Base-by-base conservation (phyloP, 2,113 vertebrate genomes). In the Hydrolagus affinis region DNA sequence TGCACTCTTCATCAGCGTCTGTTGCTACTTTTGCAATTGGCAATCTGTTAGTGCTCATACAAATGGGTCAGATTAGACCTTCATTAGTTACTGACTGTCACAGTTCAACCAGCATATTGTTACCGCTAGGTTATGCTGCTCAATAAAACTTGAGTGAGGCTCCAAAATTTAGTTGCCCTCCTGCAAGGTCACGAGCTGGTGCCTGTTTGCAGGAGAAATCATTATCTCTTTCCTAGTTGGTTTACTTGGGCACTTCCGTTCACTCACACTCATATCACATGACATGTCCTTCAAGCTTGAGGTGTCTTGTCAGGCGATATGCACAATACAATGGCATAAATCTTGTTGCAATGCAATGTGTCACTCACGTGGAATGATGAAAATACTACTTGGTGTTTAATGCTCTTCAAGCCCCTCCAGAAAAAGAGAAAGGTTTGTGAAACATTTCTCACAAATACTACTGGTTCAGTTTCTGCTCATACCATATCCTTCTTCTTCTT, bases 31-130 rank as follows among this genome's bases (percentile, higher is more conserved):
- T 77, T 11, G 11, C 23, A 59, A 23, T 59, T 60, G 56, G 59
- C 75, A 77, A 59, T 59, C 75, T 77, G 56, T 77, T 59, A 77
- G 30, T 77, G 75, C 56, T 14, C 56, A 57, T 77, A 19, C 59
- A 44, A 60, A 19, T 23, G 75, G 75, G 56, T 23, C 75, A 77
- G 59, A 59, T 77, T 60, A 60, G 23, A 59, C 14, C 56, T 59
- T 19, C 0, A 15, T 77, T 77, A 77, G n/a, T 77, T 59, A 77
- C 75, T 77, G 75, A 77, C 56, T 57, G 75, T 57, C 56, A 25
- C 75, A n/a, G 75, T 75, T 56, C 73, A 75, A 56, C 21, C 72
- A 74, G 30, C 19, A 9, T 77, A 77, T 77, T n/a, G 12, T 60
- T 2, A 10, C 4, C 12, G 75, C 23, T 21, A 77, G 75, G 44